Conservation (phyloP, 2,113 vertebrate species). For the Ictalurus furcatus region DNA sequence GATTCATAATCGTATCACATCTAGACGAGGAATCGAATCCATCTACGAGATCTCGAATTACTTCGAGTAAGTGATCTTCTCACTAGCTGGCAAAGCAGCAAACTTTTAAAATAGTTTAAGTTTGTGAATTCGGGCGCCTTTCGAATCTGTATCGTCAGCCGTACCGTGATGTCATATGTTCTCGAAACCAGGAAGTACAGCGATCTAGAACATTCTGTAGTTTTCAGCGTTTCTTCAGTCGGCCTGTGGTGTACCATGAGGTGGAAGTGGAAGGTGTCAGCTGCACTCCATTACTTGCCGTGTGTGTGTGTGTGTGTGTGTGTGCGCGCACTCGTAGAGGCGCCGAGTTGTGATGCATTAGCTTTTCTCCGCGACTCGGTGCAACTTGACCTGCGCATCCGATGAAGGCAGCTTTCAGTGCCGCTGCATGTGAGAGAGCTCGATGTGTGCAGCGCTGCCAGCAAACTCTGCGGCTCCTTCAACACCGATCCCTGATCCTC, state of each 20-base stretch:
- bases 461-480: background rate
- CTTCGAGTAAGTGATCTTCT: background rate
- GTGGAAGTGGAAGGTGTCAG: conserved; percentile 9
- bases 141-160: background rate
- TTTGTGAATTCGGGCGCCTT: background rate
- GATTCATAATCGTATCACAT: background rate
- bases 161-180: background rate
- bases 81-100: background rate
- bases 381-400: conserved; percentile 6
- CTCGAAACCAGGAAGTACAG: background rate
- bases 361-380: conserved; percentile 24
- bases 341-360: conserved; percentile 24
- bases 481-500: background rate
- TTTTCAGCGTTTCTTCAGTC: background rate
- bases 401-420: conserved; percentile 10
- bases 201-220: background rate
- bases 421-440: background rate
- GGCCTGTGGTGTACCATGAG: conserved; percentile 4
- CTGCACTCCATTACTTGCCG: background rate
- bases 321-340: background rate
- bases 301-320: conserved; percentile 19
- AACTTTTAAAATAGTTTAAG: background rate
- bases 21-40: background rate
- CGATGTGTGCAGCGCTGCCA: background rate
- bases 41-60: background rate